Conservation (phyloP, 2,888 invertebrate species). For the Rhorus exstirpatorius region DNA sequence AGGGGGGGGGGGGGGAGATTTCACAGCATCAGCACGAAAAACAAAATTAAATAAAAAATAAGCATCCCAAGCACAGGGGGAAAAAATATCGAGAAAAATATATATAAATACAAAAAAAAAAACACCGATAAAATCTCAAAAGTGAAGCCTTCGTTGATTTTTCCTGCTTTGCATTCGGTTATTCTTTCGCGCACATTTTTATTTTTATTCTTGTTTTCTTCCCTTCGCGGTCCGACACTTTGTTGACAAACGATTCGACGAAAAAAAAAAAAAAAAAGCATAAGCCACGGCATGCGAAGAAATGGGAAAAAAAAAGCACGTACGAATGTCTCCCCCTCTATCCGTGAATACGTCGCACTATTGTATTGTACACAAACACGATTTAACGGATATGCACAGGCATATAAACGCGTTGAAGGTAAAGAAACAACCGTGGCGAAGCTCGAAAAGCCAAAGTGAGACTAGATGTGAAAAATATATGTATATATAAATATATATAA, state of each 20-base stretch:
- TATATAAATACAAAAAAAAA: not conserved
- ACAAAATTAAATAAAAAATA: not conserved
- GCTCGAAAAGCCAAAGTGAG: constrained; percentile 44
- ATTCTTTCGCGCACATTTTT: too few relatives aligned
- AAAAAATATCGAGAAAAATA: too few relatives aligned
- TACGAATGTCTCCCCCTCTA: constrained; percentile 19
- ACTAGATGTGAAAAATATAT: constrained; percentile 34
- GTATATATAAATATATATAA: not conserved
- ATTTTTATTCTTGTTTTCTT: not conserved
- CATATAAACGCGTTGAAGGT: not conserved
- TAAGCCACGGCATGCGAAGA: constrained; percentile 13
- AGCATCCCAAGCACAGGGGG: not conserved
- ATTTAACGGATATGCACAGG: not conserved
- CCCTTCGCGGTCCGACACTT: too few relatives aligned
- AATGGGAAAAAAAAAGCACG: constrained; percentile 15
- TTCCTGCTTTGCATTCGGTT: not conserved
- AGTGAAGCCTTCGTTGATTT: too few relatives aligned
- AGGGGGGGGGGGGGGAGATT: too few relatives aligned
- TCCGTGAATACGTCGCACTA: constrained; percentile 21
- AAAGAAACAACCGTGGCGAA: constrained; percentile 7
- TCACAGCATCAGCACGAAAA: not conserved
- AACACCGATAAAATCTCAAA: not conserved
- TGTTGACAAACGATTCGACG: too few relatives aligned
- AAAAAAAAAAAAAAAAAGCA: constrained; percentile 10
- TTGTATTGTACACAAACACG: not conserved